phyloP scores from a whole-genome alignment of 2,888 invertebrate species.

The Tachina grossa region DNA sequence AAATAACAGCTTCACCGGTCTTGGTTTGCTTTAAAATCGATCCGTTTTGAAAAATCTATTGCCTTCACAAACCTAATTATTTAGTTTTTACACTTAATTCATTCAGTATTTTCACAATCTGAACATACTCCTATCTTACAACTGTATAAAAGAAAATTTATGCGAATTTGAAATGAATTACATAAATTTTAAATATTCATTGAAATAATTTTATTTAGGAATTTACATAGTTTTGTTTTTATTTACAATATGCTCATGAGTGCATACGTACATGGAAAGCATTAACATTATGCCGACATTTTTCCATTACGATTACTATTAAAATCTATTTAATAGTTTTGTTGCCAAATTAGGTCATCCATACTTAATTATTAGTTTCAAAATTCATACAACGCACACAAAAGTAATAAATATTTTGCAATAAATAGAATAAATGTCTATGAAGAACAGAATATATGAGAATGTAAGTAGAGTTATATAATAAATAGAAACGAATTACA shows the following conservation, averaged over 20 bases:
- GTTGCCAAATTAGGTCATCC: constrained; percentile 56
- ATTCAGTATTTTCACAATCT: too few relatives aligned
- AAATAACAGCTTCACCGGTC: too few relatives aligned
- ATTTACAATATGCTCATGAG: constrained; percentile 2
- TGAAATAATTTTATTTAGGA: background rate
- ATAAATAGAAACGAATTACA: constrained; percentile 31
- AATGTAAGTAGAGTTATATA: constrained; percentile 19
- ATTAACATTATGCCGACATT: constrained; percentile 17
- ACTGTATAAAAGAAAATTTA: background rate
- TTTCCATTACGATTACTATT: constrained; percentile 5
- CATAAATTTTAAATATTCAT: constrained; percentile 8
- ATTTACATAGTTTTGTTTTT: background rate
- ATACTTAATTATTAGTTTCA: constrained; percentile 48
- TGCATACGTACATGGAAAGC: too few relatives aligned
- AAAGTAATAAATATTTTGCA: constrained; percentile 41
- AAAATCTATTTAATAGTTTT: constrained; percentile 53
- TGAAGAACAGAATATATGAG: background rate
- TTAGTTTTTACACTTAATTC: too few relatives aligned
- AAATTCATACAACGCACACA: constrained; percentile 6
- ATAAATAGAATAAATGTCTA: constrained; percentile 19
- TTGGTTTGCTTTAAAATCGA: too few relatives aligned
- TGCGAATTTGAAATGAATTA: constrained; percentile 1
- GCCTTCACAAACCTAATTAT: too few relatives aligned
- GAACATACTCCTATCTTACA: too few relatives aligned
- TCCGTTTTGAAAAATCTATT: too few relatives aligned